Evolutionary conservation across 2,888 invertebrate genomes (phyloP), one percentile per base, ranked within the genome.

Genomic region (Dasysyrphus tricinctus): DNA sequence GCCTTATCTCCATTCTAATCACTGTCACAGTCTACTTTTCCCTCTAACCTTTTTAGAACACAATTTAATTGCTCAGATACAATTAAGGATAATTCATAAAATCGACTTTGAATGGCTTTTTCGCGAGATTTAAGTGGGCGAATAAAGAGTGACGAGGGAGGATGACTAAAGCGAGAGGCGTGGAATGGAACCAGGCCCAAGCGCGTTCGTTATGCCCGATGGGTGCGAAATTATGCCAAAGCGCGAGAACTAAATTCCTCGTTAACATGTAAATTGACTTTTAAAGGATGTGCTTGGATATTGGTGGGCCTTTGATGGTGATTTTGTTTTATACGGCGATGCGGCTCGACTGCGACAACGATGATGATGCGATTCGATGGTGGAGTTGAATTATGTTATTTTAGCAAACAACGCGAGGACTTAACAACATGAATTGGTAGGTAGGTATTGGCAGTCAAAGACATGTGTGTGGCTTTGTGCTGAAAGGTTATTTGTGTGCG

Each of bases 231-330:
- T 86, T 86, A 82, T 82, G 82, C 78, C 82, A 86, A 82, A 86
- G 82, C 86, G 86, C 86, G 86, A 86, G 82, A 86, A 86, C 88
- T 88, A 88, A 88, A 88, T 88, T 88, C 88, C 88, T 88, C 88
- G 88, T 88, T 88, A 88, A 88, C 88, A 88, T 88, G 88, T 88
- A 88, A 88, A 88, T 88, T 88, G 88, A 88, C 88, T 88, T 85
- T 85, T 73, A 88, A 86, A 86, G 86, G 86, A 86, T 79, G 82
- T 86, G 86, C 6, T 14, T 47, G 19, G 69, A 67, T 82, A 65
- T 65, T 67, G 32, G 67, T 79, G 61, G 79, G 83, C 83, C 83
- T 84, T 84, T 84, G 80, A 84, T 84, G 83, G 70, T 75, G 79
- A 63, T 80, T 75, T 72, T 59, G 16, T 72, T 59, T 72, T 32